Evolutionary conservation across 2,797 vertebrate species (phyloP), one percentile per base, ranked within the genome.

Genomic region (Erithacus rubecula): DNA sequence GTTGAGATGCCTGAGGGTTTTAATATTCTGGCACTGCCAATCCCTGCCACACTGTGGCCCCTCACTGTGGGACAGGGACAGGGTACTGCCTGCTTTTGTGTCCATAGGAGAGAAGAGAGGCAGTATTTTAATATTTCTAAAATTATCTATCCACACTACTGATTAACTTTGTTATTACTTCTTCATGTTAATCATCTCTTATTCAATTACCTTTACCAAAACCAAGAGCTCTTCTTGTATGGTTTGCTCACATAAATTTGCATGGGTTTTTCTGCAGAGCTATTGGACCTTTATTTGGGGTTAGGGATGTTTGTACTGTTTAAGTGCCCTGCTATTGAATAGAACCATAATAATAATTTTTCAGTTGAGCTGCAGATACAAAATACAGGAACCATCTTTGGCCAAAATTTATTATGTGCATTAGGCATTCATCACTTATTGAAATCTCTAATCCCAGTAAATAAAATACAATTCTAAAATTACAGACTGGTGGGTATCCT

Each of bases 401-500:
- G 39, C 69, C 72, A 69, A 34, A 37, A 56, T 64, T 55, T 85
- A 34, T 64, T 88, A 55, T 56, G 37, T 82, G 24, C 29, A 32
- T 91, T 72, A 76, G 27, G 22, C 36, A 12, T 83, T 88, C 55
- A 46, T 69, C 51, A 27, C 17, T 16, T 83, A 89, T 51, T 72
- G 72, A 92, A 87, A 87, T 86, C 82, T 72, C 47, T 85, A 95
- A 92, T 93, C 67, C 41, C 41, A 51, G 52, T 72, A 88, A 94
- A 94, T 76, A 93, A 81, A 80, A 93, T 36, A 76, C 82, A 71
- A 65, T 86, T 86, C 69, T 69, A 51, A 93, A 89, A 96, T 75
- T 81, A 69, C 43, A 92, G 76, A 62, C 72, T 93, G 76, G 20
- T 95, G 65, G 12, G 21, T 81, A 90, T 84, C 47, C 47, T 81